Evolutionary conservation across 2,113 vertebrate species (phyloP).

Genomic region (Tyrannus savana): DNA sequence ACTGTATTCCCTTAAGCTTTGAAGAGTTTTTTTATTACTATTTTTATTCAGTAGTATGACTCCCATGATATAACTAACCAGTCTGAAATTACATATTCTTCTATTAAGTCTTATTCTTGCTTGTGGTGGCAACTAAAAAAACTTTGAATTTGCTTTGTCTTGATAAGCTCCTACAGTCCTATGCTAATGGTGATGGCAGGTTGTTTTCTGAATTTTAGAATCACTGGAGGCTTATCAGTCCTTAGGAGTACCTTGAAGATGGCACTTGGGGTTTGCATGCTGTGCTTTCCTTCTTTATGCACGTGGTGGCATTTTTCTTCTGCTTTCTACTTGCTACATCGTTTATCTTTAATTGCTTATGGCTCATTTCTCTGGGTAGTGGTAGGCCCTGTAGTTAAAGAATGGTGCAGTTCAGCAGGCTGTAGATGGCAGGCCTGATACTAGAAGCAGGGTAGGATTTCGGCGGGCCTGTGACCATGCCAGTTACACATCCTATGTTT

Average conservation of each 20-base stretch:
- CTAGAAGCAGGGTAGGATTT: not conserved
- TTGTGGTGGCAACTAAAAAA: slow-evolving; percentile 9
- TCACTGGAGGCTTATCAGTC: not conserved
- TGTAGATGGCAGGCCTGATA: not conserved
- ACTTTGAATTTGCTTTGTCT: slow-evolving; percentile 7
- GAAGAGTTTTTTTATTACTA: not conserved
- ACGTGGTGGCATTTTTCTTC: not conserved
- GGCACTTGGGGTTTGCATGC: slow-evolving; percentile 39
- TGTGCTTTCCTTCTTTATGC: slow-evolving; percentile 18
- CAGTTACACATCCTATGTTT: not conserved
- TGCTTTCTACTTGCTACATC: slow-evolving; percentile 9
- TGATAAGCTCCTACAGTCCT: not conserved
- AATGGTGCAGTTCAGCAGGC: not conserved
- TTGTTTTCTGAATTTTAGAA: not conserved
- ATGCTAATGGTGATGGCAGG: not conserved
- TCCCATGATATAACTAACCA: slow-evolving; percentile 6
- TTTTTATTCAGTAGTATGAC: not conserved
- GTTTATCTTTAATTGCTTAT: not conserved
- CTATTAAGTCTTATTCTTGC: not conserved
- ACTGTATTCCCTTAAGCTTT: not conserved
- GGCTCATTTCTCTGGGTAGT: not conserved
- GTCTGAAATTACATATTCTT: not conserved
- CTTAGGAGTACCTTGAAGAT: not conserved
- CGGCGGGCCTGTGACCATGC: not conserved
- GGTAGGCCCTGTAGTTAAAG: not conserved